Conservation (phyloP, 2,888 invertebrate genomes). For the Nomada ferruginata region DNA sequence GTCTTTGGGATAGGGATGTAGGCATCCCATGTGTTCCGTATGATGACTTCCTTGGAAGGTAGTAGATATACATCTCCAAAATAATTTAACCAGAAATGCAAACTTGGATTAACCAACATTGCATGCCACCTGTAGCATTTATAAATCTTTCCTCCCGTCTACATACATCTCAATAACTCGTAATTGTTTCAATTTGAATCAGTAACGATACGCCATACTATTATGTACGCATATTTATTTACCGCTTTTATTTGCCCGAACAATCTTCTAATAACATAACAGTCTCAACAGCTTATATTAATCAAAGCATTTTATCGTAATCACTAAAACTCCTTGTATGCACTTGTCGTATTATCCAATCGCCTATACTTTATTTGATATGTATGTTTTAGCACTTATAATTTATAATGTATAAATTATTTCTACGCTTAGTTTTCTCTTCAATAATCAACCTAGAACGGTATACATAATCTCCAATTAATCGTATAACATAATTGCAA, state of each 20-base stretch:
- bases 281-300: neutral
- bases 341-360: conserved; percentile 14
- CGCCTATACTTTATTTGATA: conserved; percentile 12
- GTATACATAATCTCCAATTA: neutral
- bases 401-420: neutral
- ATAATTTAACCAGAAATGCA: conserved; percentile 25
- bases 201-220: neutral
- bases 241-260: neutral
- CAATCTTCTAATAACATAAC: neutral
- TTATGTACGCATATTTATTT: neutral
- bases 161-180: conserved; percentile 1
- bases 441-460: neutral
- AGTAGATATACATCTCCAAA: conserved; percentile 69
- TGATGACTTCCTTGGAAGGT: conserved; percentile 95
- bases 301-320: conserved; percentile 6
- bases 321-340: conserved; percentile 17
- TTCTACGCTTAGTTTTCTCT: neutral
- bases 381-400: conserved; percentile 12
- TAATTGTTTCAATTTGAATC: neutral
- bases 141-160: conserved; percentile 12
- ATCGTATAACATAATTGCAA: conserved; percentile 10
- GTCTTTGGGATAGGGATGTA: conserved; percentile 92
- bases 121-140: conserved; percentile 16
- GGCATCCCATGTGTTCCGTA: conserved; percentile 90
- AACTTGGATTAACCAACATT: conserved; percentile 6